phyloP scores from a whole-genome alignment of 2,888 invertebrate species.

The Plemyria rubiginata region DNA sequence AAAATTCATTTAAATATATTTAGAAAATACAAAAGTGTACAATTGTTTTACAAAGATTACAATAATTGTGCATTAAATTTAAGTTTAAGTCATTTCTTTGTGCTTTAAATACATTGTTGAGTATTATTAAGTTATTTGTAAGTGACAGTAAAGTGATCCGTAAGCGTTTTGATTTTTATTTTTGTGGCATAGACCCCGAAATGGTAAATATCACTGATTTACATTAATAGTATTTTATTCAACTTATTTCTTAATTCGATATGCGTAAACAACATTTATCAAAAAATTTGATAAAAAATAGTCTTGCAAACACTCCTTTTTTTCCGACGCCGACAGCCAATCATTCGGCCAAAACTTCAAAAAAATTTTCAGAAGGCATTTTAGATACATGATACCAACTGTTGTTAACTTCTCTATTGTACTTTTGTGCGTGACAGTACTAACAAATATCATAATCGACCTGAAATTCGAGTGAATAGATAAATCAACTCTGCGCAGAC shows the following conservation, averaged over 20 bases:
- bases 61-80: constrained; percentile 62
- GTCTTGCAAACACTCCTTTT: constrained; percentile 3
- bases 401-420: not conserved
- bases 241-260: constrained; percentile 3
- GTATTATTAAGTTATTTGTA: constrained; percentile 29
- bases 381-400: not conserved
- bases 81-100: constrained; percentile 54
- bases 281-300: constrained; percentile 2
- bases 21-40: constrained; percentile 78
- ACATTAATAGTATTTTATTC: constrained; percentile 2
- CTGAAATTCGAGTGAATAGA: not conserved
- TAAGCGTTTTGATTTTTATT: not conserved
- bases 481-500: no score
- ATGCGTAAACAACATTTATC: constrained; percentile 1
- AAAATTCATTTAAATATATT: constrained; percentile 69
- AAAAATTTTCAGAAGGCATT: not conserved
- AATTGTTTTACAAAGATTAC: constrained; percentile 63
- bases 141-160: not conserved
- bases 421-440: not conserved
- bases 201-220: no score
- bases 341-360: not conserved
- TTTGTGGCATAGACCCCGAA: not conserved
- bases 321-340: not conserved
- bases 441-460: not conserved
- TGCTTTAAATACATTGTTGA: constrained; percentile 45